Evolutionary conservation across 2,888 invertebrate species (phyloP).

Genomic region (Cosmorhoe ocellata): DNA sequence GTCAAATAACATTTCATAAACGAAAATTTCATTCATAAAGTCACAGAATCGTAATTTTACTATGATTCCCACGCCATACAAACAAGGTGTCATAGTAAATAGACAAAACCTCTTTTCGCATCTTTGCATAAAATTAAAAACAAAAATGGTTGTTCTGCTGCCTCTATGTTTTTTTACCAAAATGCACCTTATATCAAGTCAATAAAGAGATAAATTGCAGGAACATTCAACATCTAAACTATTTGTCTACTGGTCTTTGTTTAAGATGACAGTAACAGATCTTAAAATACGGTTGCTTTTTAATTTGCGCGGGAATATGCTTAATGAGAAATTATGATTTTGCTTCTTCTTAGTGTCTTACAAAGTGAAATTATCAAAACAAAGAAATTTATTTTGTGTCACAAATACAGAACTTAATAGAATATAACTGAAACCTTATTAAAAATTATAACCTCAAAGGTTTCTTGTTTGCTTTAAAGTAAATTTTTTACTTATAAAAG

Average conservation of each 20-base stretch:
- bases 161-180: background rate
- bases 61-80: conserved; percentile 33
- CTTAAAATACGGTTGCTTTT: conserved; percentile 31
- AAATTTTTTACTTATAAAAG: background rate
- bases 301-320: conserved; percentile 31
- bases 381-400: too few relatives aligned
- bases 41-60: conserved; percentile 16
- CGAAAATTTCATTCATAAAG: conserved; percentile 33
- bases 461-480: conserved; percentile 7
- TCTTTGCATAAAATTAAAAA: conserved; percentile 26
- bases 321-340: too few relatives aligned
- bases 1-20: conserved; percentile 22
- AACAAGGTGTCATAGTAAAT: conserved; percentile 24
- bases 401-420: too few relatives aligned
- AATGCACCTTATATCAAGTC: background rate
- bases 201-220: background rate
- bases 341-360: too few relatives aligned
- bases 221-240: background rate
- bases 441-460: too few relatives aligned
- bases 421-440: too few relatives aligned
- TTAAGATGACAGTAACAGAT: conserved; percentile 36
- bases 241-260: conserved; percentile 27
- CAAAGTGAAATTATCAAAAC: too few relatives aligned
- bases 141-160: conserved; percentile 9
- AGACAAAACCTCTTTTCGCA: conserved; percentile 31